Percentiles rank a stretch among this genome's conserved stretches.
Conservation (phyloP, 92 coral and sea anemone genomes). For the Umimayanthus kanabou region DNA sequence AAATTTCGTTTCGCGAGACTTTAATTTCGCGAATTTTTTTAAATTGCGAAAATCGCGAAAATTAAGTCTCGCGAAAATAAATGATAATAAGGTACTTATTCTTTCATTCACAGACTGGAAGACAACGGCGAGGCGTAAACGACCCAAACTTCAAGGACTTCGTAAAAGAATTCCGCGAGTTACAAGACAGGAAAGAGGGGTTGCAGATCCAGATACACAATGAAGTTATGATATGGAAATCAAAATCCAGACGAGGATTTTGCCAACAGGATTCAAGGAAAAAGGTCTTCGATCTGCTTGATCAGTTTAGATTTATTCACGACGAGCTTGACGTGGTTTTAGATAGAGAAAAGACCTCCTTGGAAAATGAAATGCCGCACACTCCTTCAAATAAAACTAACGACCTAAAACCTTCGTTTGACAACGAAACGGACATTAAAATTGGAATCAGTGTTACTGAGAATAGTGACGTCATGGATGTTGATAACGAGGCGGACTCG, state of each 20-base stretch:
- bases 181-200: conserved; percentile 77
- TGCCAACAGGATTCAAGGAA: conserved; percentile 63
- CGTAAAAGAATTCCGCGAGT: conserved; percentile 58
- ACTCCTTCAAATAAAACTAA: background rate
- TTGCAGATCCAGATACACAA: conserved; percentile 84
- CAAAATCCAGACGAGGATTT: conserved; percentile 54
- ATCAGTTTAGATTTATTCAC: conserved; percentile 62
- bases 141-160: conserved; percentile 41
- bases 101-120: background rate
- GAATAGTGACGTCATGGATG: background rate
- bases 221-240: conserved; percentile 82
- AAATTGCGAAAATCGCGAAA: too few species aligned
- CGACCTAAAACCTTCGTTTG: background rate
- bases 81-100: background rate
- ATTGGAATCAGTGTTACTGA: background rate
- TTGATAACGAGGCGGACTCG: background rate
- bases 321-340: conserved; percentile 77
- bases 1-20: too few species aligned
- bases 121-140: background rate
- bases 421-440: background rate
- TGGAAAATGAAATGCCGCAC: conserved; percentile 52
- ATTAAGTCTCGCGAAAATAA: too few species aligned
- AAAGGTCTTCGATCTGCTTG: conserved; percentile 69
- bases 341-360: conserved; percentile 64
- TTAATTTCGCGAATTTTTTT: too few species aligned